Percentiles rank a stretch among this genome's conserved stretches.
Evolutionary conservation across 2,888 invertebrate species (phyloP).

Genomic region (Acronicta aceris): DNA sequence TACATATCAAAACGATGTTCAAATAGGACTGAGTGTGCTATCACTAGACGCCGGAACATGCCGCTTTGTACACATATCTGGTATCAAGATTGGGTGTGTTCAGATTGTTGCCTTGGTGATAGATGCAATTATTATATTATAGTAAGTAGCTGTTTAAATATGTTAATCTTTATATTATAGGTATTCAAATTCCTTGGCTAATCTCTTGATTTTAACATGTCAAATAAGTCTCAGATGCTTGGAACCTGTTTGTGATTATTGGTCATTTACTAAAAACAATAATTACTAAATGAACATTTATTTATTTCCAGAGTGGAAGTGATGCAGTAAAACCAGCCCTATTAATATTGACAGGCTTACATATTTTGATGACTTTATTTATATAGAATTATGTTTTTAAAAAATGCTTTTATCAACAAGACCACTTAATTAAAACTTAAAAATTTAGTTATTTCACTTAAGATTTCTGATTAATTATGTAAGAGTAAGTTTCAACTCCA

Average conservation of each 20-base stretch:
- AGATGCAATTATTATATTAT: conserved; percentile 98
- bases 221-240: no score
- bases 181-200: no score
- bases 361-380: conserved; percentile 42
- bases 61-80: conserved; percentile 96
- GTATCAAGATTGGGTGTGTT: conserved; percentile 99
- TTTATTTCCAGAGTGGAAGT: conserved; percentile 74
- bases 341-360: conserved; percentile 54
- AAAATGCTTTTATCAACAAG: no score
- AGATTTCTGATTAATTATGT: neutral
- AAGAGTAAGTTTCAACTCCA: neutral
- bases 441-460: neutral
- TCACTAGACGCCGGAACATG: conserved; percentile 92
- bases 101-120: conserved; percentile 98
- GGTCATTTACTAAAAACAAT: no score
- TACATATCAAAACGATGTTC: conserved; percentile 97
- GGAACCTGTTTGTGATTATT: no score
- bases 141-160: conserved; percentile 91
- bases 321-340: conserved; percentile 58
- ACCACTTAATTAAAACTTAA: neutral
- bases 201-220: no score
- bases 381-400: conserved; percentile 10
- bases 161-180: no score
- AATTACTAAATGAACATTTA: neutral
- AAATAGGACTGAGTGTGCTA: conserved; percentile 93